Evolutionary conservation across 2,888 invertebrate species (phyloP), one percentile per base, ranked within the genome.

Genomic region (Norana najaformis): DNA sequence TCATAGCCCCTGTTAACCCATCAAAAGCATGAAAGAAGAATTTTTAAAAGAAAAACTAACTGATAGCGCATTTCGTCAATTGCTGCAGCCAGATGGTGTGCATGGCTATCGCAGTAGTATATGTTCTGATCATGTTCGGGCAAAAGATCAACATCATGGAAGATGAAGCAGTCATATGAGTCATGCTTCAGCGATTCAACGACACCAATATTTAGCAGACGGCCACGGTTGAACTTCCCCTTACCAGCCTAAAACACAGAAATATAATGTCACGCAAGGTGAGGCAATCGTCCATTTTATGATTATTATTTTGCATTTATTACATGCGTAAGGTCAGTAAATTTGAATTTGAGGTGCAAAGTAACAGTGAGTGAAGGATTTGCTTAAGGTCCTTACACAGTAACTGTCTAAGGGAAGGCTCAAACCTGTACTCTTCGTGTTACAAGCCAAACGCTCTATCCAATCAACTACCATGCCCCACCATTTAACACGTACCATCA

Each of bases 51-150:
- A 30, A 82, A n/a, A 83, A 93, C 94, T 92, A 91, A 95, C 95
- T 95, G 95, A 91, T 95, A 95, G 92, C 95, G 94, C 92, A 95
- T 94, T 91, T 95, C 95, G 91, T 94, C 94, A 83, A 95, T 95
- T 91, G 93, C 94, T 8, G 95, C 94, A 13, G 95, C 94, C 39
- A 95, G 92, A 92, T 95, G 95, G 4, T 94, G 92, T 18, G 95
- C 95, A 53, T 94, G 93, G 23, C 93, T 92, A 89, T 94, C 94
- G 92, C 95, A 95, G 90, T 94, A 92, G 92, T 95, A 95, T 6
- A 95, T 93, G 91, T 94, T 95, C 89, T 94, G 93, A 91, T 95
- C 94, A 91, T 95, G 94, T 92, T 95, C 94, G 0, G 95, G 95
- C 88, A 95, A 94, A 92, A 95, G 94, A 92, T 95, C 95, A 23